Percentiles rank a stretch among this genome's conserved stretches.
Evolutionary conservation across 2,113 vertebrate genomes (phyloP).

Genomic region (Lasiurus borealis): DNA sequence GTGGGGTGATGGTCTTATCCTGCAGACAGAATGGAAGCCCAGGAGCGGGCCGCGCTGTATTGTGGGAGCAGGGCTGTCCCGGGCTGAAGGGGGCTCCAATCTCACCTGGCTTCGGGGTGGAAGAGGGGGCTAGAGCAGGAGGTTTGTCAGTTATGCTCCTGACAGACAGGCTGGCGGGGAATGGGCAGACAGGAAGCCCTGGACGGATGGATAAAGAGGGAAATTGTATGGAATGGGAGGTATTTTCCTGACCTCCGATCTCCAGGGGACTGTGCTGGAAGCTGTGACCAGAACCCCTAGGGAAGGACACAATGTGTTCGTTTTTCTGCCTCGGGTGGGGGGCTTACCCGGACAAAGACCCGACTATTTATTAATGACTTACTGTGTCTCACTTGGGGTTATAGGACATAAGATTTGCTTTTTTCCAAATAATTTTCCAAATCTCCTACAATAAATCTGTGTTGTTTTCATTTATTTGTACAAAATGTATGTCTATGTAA

Average conservation of each 20-base stretch:
- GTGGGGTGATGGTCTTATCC: neutral
- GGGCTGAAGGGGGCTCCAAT: neutral
- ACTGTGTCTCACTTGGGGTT: neutral
- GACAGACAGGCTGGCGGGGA: neutral
- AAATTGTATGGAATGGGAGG: neutral
- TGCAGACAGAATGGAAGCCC: neutral
- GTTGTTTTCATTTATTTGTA: neutral
- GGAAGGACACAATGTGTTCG: neutral
- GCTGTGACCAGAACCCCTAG: neutral
- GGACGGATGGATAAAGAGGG: neutral
- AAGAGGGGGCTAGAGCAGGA: neutral
- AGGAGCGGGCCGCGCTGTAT: rapidly evolving
- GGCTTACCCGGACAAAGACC: neutral
- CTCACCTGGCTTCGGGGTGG: too few relatives aligned
- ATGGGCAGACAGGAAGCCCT: neutral
- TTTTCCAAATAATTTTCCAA: neutral
- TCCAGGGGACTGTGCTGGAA: neutral
- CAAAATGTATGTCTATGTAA: neutral
- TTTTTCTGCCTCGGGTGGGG: neutral
- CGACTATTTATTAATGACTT: neutral
- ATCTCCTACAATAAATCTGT: neutral
- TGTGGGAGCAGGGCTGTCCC: neutral
- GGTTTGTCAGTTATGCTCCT: neutral
- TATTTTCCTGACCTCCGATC: neutral
- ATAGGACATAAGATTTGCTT: neutral